phyloP scores from a whole-genome alignment of 2,888 invertebrate species.

The Fragum whitleyi region DNA sequence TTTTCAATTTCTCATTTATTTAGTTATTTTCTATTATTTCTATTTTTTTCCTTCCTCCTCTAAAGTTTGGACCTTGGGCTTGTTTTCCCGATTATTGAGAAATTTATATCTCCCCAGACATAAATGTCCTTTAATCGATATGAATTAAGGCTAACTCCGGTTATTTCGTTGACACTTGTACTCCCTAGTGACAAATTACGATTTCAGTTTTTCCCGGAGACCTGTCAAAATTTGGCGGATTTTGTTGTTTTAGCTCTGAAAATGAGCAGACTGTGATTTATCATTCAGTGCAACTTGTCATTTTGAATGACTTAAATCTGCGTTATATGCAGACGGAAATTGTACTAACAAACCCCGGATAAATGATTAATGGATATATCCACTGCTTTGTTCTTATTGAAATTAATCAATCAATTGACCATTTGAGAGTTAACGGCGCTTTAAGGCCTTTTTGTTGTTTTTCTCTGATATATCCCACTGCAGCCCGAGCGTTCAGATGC shows the following conservation, averaged over 20 bases:
- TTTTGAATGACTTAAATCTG: neutral
- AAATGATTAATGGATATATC: too few species aligned
- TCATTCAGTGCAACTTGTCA: neutral
- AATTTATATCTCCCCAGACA: neutral
- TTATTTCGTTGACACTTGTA: neutral
- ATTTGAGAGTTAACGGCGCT: too few species aligned
- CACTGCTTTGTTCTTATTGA: too few species aligned
- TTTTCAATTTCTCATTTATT: too few species aligned
- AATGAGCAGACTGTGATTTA: neutral
- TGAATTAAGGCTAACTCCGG: conserved; percentile 1
- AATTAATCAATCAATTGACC: too few species aligned
- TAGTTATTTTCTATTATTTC: too few species aligned
- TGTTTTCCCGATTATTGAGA: neutral
- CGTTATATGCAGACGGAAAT: neutral
- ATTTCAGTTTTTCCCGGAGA: neutral
- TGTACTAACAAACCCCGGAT: too few species aligned
- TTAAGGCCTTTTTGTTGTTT: too few species aligned
- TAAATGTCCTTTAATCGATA: neutral
- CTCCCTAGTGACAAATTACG: neutral
- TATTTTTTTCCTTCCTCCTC: too few species aligned
- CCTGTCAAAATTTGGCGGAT: neutral
- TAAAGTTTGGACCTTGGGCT: too few species aligned
- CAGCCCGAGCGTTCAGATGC: too few species aligned
- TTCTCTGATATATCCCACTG: too few species aligned
- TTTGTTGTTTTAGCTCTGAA: conserved; percentile 1